A percentile compares a stretch with the other conserved stretches of the same genome.
phyloP scores from a whole-genome alignment of 1,140 invertebrate genomes.

The Drosophila mojavensis region DNA sequence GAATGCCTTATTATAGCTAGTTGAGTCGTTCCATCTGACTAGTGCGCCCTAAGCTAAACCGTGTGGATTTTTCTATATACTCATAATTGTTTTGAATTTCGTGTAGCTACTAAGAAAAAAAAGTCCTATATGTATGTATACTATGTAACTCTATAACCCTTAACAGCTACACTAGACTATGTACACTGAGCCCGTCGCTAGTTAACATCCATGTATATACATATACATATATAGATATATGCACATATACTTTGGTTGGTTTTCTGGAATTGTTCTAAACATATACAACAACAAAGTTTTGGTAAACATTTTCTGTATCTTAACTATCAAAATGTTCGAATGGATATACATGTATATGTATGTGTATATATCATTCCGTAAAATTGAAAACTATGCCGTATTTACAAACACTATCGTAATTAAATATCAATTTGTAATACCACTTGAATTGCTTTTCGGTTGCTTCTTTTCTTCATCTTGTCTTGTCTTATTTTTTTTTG shows the following conservation, averaged over 20 bases:
- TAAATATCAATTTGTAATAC: slow-evolving; percentile 56
- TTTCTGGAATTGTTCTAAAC: slow-evolving; percentile 31
- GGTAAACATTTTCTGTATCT: slow-evolving; percentile 31
- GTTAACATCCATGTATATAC: slow-evolving; percentile 9
- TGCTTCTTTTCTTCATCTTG: slow-evolving; percentile 8
- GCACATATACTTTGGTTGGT: slow-evolving; percentile 10
- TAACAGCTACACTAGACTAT: slow-evolving; percentile 20
- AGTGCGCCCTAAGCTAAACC: slow-evolving; percentile 31
- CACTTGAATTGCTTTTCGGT: slow-evolving; percentile 77
- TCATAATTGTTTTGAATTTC: background rate
- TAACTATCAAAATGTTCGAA: slow-evolving; percentile 19
- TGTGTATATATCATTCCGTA: background rate
- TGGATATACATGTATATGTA: slow-evolving; percentile 1
- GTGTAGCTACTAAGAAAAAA: slow-evolving; percentile 30
- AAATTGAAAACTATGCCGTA: slow-evolving; percentile 18
- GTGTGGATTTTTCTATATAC: background rate
- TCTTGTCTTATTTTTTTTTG: background rate
- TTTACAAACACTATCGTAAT: background rate
- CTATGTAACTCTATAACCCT: slow-evolving; percentile 1
- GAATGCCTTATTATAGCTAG: slow-evolving; percentile 26
- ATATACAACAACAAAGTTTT: slow-evolving; percentile 57
- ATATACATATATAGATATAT: slow-evolving; percentile 23
- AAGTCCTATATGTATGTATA: slow-evolving; percentile 18
- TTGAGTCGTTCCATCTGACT: slow-evolving; percentile 45
- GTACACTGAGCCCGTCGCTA: slow-evolving; percentile 26